Evolutionary conservation across 2,113 vertebrate genomes (phyloP), one percentile per base, ranked within the genome.

Genomic region (Jaculus jaculus): DNA sequence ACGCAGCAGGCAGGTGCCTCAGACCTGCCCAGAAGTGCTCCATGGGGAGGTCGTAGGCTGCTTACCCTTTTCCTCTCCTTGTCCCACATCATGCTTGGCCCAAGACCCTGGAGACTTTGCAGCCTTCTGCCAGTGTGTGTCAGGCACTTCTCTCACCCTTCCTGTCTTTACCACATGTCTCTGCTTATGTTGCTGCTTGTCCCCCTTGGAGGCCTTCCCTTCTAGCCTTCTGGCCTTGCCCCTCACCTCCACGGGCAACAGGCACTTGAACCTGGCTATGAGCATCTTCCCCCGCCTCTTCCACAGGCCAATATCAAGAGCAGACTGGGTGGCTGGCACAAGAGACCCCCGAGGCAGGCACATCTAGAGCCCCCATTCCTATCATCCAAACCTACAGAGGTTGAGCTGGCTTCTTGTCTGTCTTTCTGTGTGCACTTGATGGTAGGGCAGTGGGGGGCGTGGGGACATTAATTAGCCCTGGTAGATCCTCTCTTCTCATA

Each of bases 91-190:
- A 54, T 58, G 28, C 20, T 13, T 18, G 61, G 58, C 39, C 74
- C 47, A 30, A 34, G 79, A 74, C n/a, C 7, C 72, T 7, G 7
- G 3, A 21, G 20, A 4, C 1, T 28, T 9, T 21, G 12, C 12
- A 7, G 15, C 32, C 61, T 30, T 32, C 42, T 72, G 26, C 42
- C 47, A 54, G 60, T 0, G 2, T 72, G 20, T 5, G n/a, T 26
- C 39, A 42, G n/a, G 10, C 21, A 79, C 37, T 8, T 54, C 5
- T 0, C 0, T 2, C 24, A 0, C 4, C 24, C 21, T 16, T 66
- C 71, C 42, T 17, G 3, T 17, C 3, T 0, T 18, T 8, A 28
- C n/a, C 30, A 51, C 39, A 20, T 4, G 17, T 24, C 16, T 32
- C 23, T 24, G 24, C 30, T 89, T 2, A 18, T 58, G 37, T 39